phyloP scores from a whole-genome alignment of 2,888 invertebrate species.

The Teleiodes luculella region DNA sequence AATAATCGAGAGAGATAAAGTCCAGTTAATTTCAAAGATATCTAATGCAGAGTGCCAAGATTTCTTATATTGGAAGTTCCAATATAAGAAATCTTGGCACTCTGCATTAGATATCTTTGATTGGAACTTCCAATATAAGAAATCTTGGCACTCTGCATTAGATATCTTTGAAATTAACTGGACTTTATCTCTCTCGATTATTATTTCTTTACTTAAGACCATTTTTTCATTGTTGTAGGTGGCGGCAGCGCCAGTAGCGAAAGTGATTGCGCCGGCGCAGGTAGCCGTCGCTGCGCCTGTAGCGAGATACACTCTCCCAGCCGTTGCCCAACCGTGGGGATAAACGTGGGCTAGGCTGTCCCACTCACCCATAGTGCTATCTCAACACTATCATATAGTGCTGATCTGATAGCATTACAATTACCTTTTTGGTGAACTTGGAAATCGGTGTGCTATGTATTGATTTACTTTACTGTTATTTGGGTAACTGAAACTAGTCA shows the following conservation, averaged over 20 bases:
- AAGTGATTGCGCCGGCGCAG: slow-evolving; percentile 52
- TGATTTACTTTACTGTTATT: background rate
- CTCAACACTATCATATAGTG: background rate
- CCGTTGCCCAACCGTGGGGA: slow-evolving; percentile 63
- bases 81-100: too few species aligned
- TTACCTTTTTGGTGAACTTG: background rate
- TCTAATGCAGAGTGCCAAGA: too few species aligned
- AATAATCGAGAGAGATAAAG: too few species aligned
- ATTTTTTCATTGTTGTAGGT: slow-evolving; percentile 9
- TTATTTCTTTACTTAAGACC: background rate
- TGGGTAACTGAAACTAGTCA: background rate
- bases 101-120: too few species aligned
- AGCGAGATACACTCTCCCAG: slow-evolving; percentile 42
- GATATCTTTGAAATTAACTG: too few species aligned
- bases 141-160: too few species aligned
- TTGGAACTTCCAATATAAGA: too few species aligned
- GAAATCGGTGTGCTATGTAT: background rate
- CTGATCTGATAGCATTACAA: background rate
- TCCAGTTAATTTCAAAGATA: too few species aligned
- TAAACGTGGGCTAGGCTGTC: slow-evolving; percentile 34
- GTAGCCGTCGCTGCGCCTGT: slow-evolving; percentile 57
- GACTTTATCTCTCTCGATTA: too few species aligned
- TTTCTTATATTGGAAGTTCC: too few species aligned
- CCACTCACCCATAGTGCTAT: background rate
- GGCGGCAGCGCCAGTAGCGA: slow-evolving; percentile 38